Evolutionary conservation across 2,888 invertebrate species (phyloP), one percentile per base, ranked within the genome.

Genomic region (Cryptocephalus primarius): DNA sequence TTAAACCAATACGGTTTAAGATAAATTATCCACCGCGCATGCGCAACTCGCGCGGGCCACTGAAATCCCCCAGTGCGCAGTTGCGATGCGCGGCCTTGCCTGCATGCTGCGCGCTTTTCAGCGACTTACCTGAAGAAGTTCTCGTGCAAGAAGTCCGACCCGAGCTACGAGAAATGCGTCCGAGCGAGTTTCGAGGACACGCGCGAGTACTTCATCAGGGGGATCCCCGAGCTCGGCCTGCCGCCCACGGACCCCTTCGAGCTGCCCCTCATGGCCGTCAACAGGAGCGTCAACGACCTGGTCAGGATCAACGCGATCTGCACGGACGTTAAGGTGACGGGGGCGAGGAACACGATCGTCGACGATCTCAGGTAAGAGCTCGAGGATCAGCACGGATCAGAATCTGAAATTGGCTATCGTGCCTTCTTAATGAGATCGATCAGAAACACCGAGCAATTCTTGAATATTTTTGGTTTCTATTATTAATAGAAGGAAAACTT

Each of bases 161-260:
- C 75, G 0, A 72, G 80, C 10, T 66, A 85, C 43, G 75, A 76
- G 59, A 73, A 72, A 9, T 88, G 88, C 59, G 73, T 82, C 0
- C 69, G 70, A 50, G 65, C 76, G 11, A 77, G 78, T 1, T 70
- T 87, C 8, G 78, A 83, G 45, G 66, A 66, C 0, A 67, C 84
- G 47, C 72, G 75, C 36, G 77, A 79, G 0, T 70, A 76, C 34
- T 65, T 88, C 11, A 67, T 70, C 0, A 58, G 68, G 8, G 88
- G 88, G 2, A 82, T 88, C 42, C 77, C 80, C 0, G 82, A 82
- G 59, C 68, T 87, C 1, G 73, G 75, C 11, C 78, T 87, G 40
- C 87, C 87, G 0, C 72, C 79, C 0, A 70, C 84, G 51, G 86
- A 88, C 51, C 88, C 88, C 0, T 75, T 88, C 52, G 69, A 66